A percentile compares a stretch with the other conserved stretches of the same genome.
Evolutionary conservation across 2,797 vertebrate genomes (phyloP).

Genomic region (Clarias pachynema): DNA sequence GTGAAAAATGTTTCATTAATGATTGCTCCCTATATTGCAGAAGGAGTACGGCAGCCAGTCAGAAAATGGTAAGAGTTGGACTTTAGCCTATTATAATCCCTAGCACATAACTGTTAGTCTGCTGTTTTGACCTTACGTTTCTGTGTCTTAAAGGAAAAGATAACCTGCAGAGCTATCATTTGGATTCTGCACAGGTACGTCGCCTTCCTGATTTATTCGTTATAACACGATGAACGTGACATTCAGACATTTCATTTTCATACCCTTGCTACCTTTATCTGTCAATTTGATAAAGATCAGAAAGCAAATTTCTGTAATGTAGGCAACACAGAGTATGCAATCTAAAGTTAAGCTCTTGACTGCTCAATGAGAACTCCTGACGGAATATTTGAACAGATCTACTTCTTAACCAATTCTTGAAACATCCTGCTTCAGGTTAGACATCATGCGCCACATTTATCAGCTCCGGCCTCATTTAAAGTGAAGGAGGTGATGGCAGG

Average conservation of each 20-base stretch:
- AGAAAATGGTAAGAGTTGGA: constrained; percentile 45
- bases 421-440: constrained; percentile 32
- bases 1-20: constrained; percentile 19
- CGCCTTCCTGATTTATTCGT: neutral
- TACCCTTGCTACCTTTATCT: neutral
- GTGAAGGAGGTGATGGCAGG: constrained; percentile 52
- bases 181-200: constrained; percentile 43
- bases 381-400: neutral
- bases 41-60: constrained; percentile 38
- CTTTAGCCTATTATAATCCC: constrained; percentile 13
- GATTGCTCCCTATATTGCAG: constrained; percentile 46
- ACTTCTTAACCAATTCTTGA: neutral
- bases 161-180: constrained; percentile 15
- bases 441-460: constrained; percentile 13
- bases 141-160: constrained; percentile 43
- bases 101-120: neutral
- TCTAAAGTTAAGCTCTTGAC: constrained; percentile 19
- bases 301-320: constrained; percentile 3
- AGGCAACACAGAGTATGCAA: constrained; percentile 6
- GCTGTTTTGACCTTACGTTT: constrained; percentile 27
- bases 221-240: neutral
- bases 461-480: constrained; percentile 23
- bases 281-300: constrained; percentile 18
- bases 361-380: neutral
- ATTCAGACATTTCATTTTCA: neutral